These are phyloP conservation scores for Polydrusus cervinus DNA, from an alignment of 2,888 invertebrate genomes.

Conservation along the genomic window DNA sequence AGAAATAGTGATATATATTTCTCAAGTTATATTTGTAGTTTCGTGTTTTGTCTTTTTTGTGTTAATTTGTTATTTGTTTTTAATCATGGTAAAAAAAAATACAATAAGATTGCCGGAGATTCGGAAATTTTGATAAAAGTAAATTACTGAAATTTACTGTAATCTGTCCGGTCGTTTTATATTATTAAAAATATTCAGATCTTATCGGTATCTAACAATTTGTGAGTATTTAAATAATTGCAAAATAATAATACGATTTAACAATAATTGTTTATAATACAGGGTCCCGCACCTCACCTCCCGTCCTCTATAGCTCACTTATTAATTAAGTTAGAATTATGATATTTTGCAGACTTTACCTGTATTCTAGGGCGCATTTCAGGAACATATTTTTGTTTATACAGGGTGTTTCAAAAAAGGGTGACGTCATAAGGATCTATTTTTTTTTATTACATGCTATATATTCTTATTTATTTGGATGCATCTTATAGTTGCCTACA, in stretches of 20 bases:
- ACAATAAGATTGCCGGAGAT: conserved; percentile 39
- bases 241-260: background rate
- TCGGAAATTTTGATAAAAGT: conserved; percentile 7
- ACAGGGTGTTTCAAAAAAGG: too few species aligned
- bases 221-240: background rate
- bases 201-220: too few species aligned
- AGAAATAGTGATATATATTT: conserved; percentile 24
- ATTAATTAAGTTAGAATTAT: too few species aligned
- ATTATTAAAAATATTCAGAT: background rate
- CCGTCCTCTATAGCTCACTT: too few species aligned
- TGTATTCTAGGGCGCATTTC: too few species aligned
- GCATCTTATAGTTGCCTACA: too few species aligned
- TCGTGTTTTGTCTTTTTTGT: background rate
- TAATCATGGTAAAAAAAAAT: conserved; percentile 31
- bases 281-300: too few species aligned
- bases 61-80: conserved; percentile 34
- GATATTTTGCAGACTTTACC: too few species aligned
- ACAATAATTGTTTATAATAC: background rate
- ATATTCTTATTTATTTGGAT: too few species aligned
- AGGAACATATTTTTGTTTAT: too few species aligned
- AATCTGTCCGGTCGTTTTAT: conserved; percentile 9
- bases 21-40: conserved; percentile 16
- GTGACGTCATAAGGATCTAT: too few species aligned
- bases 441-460: too few species aligned
- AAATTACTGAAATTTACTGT: background rate